Evolutionary conservation across 2,113 vertebrate species (phyloP).

Genomic region (Saimiri boliviensis): DNA sequence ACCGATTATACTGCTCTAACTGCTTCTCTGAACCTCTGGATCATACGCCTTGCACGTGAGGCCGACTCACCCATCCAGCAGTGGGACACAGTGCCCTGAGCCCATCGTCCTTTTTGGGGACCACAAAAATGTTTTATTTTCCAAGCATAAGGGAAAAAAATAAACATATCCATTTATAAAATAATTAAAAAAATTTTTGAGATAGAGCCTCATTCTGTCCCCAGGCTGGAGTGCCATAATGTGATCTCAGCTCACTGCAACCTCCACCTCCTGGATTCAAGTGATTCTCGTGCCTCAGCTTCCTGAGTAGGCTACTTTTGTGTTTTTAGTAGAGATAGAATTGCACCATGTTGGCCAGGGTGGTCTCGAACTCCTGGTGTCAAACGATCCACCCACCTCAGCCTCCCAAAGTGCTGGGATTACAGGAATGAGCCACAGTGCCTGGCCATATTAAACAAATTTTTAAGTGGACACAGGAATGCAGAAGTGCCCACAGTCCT

Average conservation of each 20-base stretch:
- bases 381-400: not conserved
- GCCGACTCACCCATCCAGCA: not conserved
- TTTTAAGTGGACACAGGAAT: not conserved
- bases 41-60: accelerated
- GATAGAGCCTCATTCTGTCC: not conserved
- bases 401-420: not conserved
- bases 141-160: not conserved
- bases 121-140: not conserved
- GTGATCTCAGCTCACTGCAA: not conserved
- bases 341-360: not conserved
- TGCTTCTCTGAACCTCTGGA: not conserved
- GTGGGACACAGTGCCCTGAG: accelerated
- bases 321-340: not conserved
- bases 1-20: accelerated
- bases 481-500: not conserved
- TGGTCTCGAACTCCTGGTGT: not conserved
- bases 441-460: not conserved
- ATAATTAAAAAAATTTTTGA: not conserved
- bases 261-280: not conserved
- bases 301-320: not conserved
- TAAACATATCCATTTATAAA: not conserved
- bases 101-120: not conserved
- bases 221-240: not conserved
- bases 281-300: not conserved
- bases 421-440: not conserved